Evolutionary conservation across 2,797 vertebrate genomes (phyloP).

Genomic region (Sardinella longiceps): DNA sequence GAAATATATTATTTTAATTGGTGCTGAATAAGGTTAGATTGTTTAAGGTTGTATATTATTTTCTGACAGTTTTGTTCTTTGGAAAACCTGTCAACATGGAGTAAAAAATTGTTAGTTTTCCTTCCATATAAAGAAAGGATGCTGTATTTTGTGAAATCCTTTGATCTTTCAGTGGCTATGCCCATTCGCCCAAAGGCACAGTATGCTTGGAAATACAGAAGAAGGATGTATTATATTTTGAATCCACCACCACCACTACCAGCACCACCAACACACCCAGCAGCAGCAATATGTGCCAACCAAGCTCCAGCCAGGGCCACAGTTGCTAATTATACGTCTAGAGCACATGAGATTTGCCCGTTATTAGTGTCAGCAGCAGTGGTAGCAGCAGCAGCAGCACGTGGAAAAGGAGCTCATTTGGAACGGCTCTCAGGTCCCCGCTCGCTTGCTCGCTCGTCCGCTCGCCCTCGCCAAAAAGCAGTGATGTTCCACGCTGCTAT

Average conservation of each 20-base stretch:
- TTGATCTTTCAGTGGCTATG: background rate
- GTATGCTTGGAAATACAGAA: background rate
- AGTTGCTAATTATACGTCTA: constrained; percentile 1
- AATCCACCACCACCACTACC: background rate
- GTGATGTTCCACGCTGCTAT: background rate
- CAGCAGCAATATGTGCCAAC: background rate
- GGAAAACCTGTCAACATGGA: background rate
- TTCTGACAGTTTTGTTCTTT: background rate
- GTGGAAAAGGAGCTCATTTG: background rate
- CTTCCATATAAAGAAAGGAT: background rate
- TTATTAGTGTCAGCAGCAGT: background rate
- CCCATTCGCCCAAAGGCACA: background rate
- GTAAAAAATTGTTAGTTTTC: background rate
- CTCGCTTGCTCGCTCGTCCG: no score
- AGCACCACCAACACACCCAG: background rate
- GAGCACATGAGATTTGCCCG: background rate
- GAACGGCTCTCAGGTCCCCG: background rate
- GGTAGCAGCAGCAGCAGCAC: background rate
- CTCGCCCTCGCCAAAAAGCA: background rate
- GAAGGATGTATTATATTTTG: background rate
- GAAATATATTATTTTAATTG: background rate
- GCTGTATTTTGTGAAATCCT: background rate
- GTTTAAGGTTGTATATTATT: no score
- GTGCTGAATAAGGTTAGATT: background rate
- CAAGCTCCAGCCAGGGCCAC: background rate